Evolutionary conservation across 2,797 vertebrate genomes (phyloP).

Genomic region (Clarias pachynema): DNA sequence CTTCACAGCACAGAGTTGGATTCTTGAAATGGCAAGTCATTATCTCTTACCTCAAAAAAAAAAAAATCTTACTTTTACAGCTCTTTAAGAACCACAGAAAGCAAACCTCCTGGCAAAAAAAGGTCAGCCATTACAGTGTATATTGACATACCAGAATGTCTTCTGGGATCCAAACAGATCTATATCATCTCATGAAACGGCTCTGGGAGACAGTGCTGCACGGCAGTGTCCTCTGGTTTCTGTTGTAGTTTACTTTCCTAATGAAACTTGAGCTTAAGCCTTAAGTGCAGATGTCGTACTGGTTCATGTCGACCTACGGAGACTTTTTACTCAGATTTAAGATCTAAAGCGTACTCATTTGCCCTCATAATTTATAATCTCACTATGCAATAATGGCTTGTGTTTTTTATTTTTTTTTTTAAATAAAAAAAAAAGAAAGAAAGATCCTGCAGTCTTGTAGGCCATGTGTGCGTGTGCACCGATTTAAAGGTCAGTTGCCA

Average conservation of each 20-base stretch:
- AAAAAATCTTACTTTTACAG: constrained; percentile 13
- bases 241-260: constrained; percentile 34
- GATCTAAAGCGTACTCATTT: neutral
- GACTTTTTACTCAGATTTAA: constrained; percentile 17
- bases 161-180: constrained; percentile 41
- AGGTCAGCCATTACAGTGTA: constrained; percentile 12
- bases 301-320: constrained; percentile 8
- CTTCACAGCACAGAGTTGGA: constrained; percentile 44
- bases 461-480: neutral
- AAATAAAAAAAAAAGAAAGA: too few species aligned
- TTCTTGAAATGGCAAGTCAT: constrained; percentile 38
- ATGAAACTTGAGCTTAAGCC: constrained; percentile 41
- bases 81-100: constrained; percentile 17
- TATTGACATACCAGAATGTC: constrained; percentile 34
- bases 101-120: neutral
- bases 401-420: neutral
- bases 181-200: constrained; percentile 39
- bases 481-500: neutral
- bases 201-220: constrained; percentile 27
- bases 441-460: neutral
- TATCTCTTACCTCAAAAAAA: constrained; percentile 23
- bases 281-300: constrained; percentile 21
- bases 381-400: neutral
- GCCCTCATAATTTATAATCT: neutral
- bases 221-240: constrained; percentile 28